These are phyloP conservation scores for Alligator sinensis DNA, from an alignment of 2,113 vertebrate genomes.

Conservation along the genomic window DNA sequence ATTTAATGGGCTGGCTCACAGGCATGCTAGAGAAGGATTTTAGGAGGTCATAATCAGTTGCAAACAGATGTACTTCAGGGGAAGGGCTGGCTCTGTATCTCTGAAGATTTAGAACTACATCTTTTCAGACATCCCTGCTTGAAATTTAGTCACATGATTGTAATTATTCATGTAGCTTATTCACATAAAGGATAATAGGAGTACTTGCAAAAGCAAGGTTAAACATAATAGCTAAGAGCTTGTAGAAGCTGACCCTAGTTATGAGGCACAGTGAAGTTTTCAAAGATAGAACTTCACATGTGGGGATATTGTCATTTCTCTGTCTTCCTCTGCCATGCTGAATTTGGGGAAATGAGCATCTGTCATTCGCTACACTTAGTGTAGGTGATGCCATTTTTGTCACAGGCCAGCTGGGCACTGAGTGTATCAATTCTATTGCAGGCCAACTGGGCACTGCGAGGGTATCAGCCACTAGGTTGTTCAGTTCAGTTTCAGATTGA, in stretches of 20 bases:
- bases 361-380: too few species aligned
- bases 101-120: not conserved
- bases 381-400: too few species aligned
- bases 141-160: not conserved
- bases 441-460: too few species aligned
- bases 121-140: not conserved
- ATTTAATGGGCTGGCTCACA: too few species aligned
- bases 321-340: not conserved
- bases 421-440: too few species aligned
- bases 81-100: not conserved
- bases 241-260: not conserved
- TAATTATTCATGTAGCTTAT: not conserved
- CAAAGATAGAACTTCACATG: not conserved
- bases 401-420: too few species aligned
- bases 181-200: not conserved
- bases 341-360: too few species aligned
- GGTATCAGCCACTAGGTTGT: too few species aligned
- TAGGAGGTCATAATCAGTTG: not conserved
- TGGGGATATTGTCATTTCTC: not conserved
- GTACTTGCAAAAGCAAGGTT: not conserved
- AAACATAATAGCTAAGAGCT: not conserved
- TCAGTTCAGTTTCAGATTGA: too few species aligned
- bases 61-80: not conserved
- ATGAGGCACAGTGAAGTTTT: not conserved
- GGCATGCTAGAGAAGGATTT: too few species aligned